Base-by-base conservation (phyloP, 2,888 invertebrate species). In the Caenorhabditis becei region DNA sequence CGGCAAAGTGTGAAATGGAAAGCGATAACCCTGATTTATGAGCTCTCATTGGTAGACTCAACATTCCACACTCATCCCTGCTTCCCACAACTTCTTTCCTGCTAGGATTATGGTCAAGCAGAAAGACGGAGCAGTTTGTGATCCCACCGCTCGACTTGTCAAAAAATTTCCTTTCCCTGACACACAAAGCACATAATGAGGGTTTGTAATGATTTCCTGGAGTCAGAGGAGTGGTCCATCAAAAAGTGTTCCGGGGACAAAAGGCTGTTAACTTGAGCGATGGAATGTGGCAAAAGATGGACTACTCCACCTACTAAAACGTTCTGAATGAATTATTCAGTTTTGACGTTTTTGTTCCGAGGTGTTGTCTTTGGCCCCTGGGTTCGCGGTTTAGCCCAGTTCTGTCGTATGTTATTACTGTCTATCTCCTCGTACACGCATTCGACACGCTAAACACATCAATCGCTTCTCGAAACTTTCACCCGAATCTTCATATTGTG, bases 181-280 rank as follows among this genome's bases (percentile, higher is more conserved):
- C 71, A 71, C 62, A 71, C 63, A 44, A 47, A 58, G 63, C 59
- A 65, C 63, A 72, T 62, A 75, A 67, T 66, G 75, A 72, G 66
- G 51, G 75, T 54, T 67, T 75, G 67, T 66, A 67, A 67, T 75
- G 66, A 67, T 67, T 67, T 66, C 67, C 66, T 67, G 56, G n/a
- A 20, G 63, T 35, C 28, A 16, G 51, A 24, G 2, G 3, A 51
- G 61, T 58, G 61, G 47, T 4, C 63, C 18, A 37, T 59, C 59
- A 32, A 56, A 24, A 23, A 35, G 35, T 59, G 37, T 37, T 41
- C 59, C 23, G 18, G 20, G 18, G 14, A 35, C 18, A 65, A 51
- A 35, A 20, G 23, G 53, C 47, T 54, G 63, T 61, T 51, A 37
- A 79, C 35, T 16, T 20, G 54, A 75, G 49, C 28, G 44, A 62